A percentile compares a stretch with the other conserved stretches of the same genome.
phyloP scores from a whole-genome alignment of 2,888 invertebrate genomes.

The Perizoma flavofasciatum region DNA sequence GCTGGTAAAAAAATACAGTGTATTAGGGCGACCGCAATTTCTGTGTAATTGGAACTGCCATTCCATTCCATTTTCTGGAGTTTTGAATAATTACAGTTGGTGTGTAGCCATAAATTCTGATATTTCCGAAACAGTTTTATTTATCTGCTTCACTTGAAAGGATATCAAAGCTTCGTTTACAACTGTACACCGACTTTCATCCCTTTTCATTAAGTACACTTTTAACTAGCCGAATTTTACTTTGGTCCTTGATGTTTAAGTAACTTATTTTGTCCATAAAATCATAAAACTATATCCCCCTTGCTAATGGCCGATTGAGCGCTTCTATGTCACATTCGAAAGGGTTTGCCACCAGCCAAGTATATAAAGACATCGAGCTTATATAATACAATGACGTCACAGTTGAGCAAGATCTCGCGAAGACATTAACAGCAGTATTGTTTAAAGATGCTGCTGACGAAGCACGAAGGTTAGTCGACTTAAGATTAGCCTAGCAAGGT shows the following conservation, averaged over 20 bases:
- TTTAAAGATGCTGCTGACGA: too few relatives aligned
- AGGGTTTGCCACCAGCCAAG: slow-evolving; percentile 12
- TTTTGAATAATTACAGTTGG: slow-evolving; percentile 15
- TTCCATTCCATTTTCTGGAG: too few relatives aligned
- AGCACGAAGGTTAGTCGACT: too few relatives aligned
- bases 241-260: too few relatives aligned
- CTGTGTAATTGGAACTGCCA: slow-evolving; percentile 12
- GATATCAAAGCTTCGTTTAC: too few relatives aligned
- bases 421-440: too few relatives aligned
- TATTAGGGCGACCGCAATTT: slow-evolving; percentile 17
- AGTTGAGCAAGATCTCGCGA: background rate
- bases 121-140: background rate
- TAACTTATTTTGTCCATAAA: slow-evolving; percentile 3
- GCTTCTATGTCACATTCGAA: slow-evolving; percentile 16
- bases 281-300: slow-evolving; percentile 3
- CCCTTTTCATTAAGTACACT: too few relatives aligned
- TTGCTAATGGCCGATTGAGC: slow-evolving; percentile 1
- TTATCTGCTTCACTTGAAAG: too few relatives aligned
- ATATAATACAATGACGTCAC: slow-evolving; percentile 9
- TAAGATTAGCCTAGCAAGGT: too few relatives aligned
- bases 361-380: slow-evolving; percentile 2
- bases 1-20: too few relatives aligned
- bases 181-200: too few relatives aligned
- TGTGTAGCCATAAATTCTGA: slow-evolving; percentile 5
- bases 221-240: too few relatives aligned